These are phyloP conservation scores for Riparia riparia DNA, from an alignment of 2,113 vertebrate species.

Conservation along the genomic window DNA sequence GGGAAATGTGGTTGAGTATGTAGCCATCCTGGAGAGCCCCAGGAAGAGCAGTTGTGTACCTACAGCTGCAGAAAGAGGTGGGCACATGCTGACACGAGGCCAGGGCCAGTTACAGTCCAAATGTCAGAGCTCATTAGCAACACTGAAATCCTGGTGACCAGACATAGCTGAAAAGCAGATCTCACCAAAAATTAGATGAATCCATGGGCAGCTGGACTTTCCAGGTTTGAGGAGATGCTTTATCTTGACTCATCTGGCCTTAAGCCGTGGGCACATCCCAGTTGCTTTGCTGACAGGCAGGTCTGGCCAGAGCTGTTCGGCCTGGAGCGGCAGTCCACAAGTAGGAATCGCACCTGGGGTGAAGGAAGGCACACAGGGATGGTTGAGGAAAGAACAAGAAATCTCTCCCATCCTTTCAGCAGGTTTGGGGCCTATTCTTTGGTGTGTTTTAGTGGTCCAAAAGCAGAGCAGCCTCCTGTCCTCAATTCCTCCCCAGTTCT, in stretches of 20 bases:
- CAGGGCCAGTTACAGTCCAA: background rate
- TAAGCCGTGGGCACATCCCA: background rate
- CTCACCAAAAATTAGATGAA: background rate
- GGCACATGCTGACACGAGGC: rapidly evolving
- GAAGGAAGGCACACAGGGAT: background rate
- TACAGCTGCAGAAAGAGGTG: background rate
- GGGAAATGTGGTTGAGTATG: background rate
- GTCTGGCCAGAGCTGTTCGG: background rate
- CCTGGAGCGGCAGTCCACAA: background rate
- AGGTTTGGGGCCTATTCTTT: background rate
- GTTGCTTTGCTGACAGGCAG: background rate
- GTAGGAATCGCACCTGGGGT: background rate
- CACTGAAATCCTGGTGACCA: background rate
- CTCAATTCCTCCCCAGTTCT: constrained; percentile 12
- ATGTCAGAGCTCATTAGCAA: background rate
- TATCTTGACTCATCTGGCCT: background rate
- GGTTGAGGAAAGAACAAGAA: background rate
- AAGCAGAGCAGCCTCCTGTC: background rate
- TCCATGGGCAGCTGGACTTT: background rate
- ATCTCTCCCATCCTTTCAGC: background rate
- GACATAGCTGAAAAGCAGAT: background rate
- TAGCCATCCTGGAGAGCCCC: background rate
- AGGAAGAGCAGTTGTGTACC: background rate
- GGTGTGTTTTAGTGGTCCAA: background rate
- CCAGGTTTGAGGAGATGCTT: background rate